These are phyloP conservation scores for Gadus chalcogrammus DNA, from an alignment of 2,113 vertebrate species.

Conservation along the genomic window DNA sequence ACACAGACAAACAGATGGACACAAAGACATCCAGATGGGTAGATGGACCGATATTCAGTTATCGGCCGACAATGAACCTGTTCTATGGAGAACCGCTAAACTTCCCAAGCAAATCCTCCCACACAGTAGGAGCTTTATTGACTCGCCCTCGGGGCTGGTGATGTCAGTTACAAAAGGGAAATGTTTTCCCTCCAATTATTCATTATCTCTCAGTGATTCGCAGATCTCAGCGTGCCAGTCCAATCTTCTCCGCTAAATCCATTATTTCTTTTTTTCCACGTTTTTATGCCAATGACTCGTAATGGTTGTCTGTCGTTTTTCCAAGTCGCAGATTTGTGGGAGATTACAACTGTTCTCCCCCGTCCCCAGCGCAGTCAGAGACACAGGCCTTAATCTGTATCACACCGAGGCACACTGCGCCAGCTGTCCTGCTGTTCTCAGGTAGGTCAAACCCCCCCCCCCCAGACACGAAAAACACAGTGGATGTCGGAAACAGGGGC, in stretches of 20 bases:
- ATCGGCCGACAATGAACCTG: too few species aligned
- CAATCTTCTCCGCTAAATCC: constrained; percentile 9
- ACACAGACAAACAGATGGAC: background rate
- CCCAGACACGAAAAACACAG: too few species aligned
- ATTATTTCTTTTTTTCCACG: background rate
- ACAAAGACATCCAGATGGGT: background rate
- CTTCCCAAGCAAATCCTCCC: background rate
- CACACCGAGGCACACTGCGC: background rate
- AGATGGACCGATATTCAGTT: background rate
- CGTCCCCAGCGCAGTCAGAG: constrained; percentile 20
- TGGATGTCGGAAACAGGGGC: too few species aligned
- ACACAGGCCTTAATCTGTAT: constrained; percentile 25
- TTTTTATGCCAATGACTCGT: constrained; percentile 32
- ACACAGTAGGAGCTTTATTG: background rate
- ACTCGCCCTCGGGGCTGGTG: background rate
- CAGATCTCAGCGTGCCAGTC: constrained; percentile 10
- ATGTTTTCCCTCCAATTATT: constrained; percentile 10
- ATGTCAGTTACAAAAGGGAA: background rate
- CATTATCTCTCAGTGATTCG: constrained; percentile 21
- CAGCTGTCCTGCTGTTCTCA: background rate
- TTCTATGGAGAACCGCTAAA: too few species aligned
- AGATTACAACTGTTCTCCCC: constrained; percentile 19
- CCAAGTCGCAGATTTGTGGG: constrained; percentile 15
- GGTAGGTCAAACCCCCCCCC: too few species aligned
- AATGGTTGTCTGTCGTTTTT: constrained; percentile 5